Conservation (phyloP, 2,888 invertebrate genomes). For the Vanessa cardui region DNA sequence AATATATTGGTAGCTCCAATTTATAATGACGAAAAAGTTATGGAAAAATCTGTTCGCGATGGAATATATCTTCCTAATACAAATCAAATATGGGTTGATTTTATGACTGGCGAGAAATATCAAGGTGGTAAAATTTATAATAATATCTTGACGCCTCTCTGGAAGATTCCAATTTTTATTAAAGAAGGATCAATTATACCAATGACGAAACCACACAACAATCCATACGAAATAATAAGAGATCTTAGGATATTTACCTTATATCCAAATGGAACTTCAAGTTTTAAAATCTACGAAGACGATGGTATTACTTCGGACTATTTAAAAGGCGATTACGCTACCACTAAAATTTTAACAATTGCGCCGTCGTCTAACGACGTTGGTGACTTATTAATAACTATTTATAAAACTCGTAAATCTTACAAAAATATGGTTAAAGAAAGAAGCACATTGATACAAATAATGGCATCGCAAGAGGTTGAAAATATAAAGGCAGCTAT, state of each 20-base stretch:
- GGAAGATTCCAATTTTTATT: slow-evolving; percentile 73
- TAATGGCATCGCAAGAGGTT: slow-evolving; percentile 57
- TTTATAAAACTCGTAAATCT: slow-evolving; percentile 61
- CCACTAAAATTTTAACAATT: slow-evolving; percentile 54
- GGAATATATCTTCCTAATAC: slow-evolving; percentile 65
- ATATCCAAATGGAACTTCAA: slow-evolving; percentile 61
- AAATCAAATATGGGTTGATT: slow-evolving; percentile 70
- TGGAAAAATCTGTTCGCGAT: slow-evolving; percentile 54
- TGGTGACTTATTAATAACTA: slow-evolving; percentile 57
- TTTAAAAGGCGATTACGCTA: slow-evolving; percentile 54
- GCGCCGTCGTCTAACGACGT: slow-evolving; percentile 54
- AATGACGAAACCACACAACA: slow-evolving; percentile 70
- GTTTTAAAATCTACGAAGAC: slow-evolving; percentile 69
- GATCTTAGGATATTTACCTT: slow-evolving; percentile 60
- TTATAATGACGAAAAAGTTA: slow-evolving; percentile 51
- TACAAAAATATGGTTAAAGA: slow-evolving; percentile 61
- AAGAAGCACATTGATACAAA: slow-evolving; percentile 61
- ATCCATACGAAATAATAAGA: slow-evolving; percentile 63
- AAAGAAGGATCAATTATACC: slow-evolving; percentile 74
- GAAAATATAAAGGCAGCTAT: slow-evolving; percentile 57
- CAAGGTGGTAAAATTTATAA: slow-evolving; percentile 71
- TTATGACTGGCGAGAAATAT: slow-evolving; percentile 70
- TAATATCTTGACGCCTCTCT: slow-evolving; percentile 61
- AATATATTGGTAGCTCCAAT: slow-evolving; percentile 70
- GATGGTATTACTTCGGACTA: slow-evolving; percentile 68